These are phyloP conservation scores for Halcyon malimbica DNA, from an alignment of 2,113 vertebrate genomes.

Conservation along the genomic window DNA sequence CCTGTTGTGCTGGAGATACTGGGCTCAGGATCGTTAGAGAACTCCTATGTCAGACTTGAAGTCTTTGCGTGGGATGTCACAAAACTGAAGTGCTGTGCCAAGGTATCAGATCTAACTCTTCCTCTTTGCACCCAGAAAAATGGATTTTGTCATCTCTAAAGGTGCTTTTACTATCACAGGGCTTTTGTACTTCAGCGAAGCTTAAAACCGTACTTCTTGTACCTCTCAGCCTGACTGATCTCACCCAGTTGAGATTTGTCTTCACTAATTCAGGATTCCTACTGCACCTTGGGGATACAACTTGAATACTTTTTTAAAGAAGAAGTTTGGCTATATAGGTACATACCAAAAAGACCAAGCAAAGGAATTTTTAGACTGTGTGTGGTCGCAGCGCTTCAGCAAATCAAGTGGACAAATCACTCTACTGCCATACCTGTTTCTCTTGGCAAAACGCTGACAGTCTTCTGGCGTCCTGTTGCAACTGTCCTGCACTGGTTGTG, in stretches of 20 bases:
- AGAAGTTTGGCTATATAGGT: neutral
- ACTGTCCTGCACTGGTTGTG: neutral
- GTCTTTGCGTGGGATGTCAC: neutral
- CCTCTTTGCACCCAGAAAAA: neutral
- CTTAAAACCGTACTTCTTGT: neutral
- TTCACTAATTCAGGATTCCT: neutral
- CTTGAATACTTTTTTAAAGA: neutral
- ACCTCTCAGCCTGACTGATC: neutral
- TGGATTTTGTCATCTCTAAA: neutral
- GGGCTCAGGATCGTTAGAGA: neutral
- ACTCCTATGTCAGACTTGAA: neutral
- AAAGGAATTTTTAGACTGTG: neutral
- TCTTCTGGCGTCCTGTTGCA: neutral
- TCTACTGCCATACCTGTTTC: slow-evolving; percentile 19
- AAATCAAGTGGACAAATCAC: slow-evolving; percentile 26
- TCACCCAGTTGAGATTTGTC: neutral
- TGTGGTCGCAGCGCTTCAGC: slow-evolving; percentile 23
- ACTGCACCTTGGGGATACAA: neutral
- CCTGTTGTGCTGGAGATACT: neutral
- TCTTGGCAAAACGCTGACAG: slow-evolving; percentile 29
- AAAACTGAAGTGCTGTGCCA: neutral
- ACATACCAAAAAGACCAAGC: neutral
- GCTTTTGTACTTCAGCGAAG: neutral
- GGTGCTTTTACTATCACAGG: neutral
- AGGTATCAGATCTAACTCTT: neutral